A percentile compares a stretch with the other conserved stretches of the same genome.
Conservation (phyloP, 35 echinoderm and acorn worm species). For the Strongylocentrotus purpuratus region DNA sequence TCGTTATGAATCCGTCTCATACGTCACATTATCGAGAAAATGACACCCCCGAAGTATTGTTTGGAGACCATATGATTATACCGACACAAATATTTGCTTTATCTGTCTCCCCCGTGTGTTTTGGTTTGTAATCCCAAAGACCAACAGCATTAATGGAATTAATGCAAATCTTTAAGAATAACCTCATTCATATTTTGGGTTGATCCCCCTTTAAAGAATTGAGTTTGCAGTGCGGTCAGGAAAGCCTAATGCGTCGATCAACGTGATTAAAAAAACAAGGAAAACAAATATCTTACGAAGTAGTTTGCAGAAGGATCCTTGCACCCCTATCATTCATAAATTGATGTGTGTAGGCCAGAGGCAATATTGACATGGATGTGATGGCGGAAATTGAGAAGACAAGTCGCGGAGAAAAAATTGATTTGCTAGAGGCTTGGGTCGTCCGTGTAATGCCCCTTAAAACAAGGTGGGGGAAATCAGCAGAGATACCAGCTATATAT, state of each 20-base stretch:
- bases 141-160: no score
- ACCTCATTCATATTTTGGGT: no score
- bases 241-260: neutral
- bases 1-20: no score
- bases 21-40: no score
- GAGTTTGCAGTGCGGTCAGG: neutral
- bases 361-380: conserved; percentile 17
- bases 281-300: neutral
- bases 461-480: neutral
- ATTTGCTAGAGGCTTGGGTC: neutral
- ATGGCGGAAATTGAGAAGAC: neutral
- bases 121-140: no score
- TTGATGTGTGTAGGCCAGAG: neutral
- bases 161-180: no score
- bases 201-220: neutral
- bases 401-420: neutral
- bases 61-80: no score
- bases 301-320: neutral
- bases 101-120: no score
- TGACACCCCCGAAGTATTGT: no score
- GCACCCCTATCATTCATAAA: conserved; percentile 7
- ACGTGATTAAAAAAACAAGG: neutral
- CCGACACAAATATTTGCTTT: no score
- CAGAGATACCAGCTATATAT: no score
- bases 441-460: neutral